phyloP scores from a whole-genome alignment of 1,140 invertebrate species.

The Gonatopus flavifemur region DNA sequence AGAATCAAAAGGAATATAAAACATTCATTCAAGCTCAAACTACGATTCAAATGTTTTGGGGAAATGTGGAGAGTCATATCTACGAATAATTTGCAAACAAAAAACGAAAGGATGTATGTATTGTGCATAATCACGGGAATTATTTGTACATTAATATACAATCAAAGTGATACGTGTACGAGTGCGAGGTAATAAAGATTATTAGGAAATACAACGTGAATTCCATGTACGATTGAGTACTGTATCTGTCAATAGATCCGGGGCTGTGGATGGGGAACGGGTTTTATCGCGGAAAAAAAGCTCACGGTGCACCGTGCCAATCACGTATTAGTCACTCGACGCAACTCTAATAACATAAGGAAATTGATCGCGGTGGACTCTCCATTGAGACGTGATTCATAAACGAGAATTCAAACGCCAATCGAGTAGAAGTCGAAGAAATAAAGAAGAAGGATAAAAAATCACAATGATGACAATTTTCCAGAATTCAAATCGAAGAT shows the following conservation, averaged over 20 bases:
- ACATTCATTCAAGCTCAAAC: too few species aligned
- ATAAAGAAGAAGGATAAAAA: background rate
- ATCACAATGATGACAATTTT: too few species aligned
- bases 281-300: conserved; percentile 25
- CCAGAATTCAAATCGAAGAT: too few species aligned
- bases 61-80: too few species aligned
- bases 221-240: conserved; percentile 3
- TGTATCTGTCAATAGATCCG: conserved; percentile 18
- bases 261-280: conserved; percentile 16
- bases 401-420: conserved; percentile 1
- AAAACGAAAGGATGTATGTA: too few species aligned
- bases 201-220: conserved; percentile 28
- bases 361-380: conserved; percentile 41
- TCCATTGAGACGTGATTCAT: conserved; percentile 36
- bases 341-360: too few species aligned
- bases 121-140: too few species aligned
- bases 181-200: conserved; percentile 19
- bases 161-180: conserved; percentile 18
- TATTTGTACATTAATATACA: conserved; percentile 31
- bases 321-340: conserved; percentile 42
- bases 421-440: too few species aligned
- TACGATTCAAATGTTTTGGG: too few species aligned
- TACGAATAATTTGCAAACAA: too few species aligned
- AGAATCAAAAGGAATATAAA: too few species aligned
- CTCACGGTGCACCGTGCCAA: conserved; percentile 19